Evolutionary conservation across 2,888 invertebrate species (phyloP).

Genomic region (Anaspis maculata): DNA sequence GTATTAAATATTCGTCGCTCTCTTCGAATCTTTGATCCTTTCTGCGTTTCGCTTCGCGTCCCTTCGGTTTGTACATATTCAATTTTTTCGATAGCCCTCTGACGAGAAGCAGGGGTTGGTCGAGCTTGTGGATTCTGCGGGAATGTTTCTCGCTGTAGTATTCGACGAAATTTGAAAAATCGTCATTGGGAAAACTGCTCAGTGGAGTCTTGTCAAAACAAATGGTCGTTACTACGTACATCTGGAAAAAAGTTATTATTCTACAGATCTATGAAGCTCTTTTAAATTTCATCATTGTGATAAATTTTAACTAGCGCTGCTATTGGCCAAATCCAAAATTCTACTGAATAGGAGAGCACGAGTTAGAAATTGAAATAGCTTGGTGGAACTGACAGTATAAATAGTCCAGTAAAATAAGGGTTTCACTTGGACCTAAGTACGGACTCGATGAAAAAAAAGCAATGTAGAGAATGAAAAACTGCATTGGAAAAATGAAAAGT

Average conservation of each 20-base stretch:
- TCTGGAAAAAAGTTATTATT: constrained; percentile 26
- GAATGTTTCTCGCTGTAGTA: constrained; percentile 74
- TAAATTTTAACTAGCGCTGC: no score
- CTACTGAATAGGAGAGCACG: no score
- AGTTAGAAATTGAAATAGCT: no score
- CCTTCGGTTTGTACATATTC: constrained; percentile 53
- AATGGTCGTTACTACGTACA: constrained; percentile 64
- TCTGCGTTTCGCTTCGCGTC: constrained; percentile 34
- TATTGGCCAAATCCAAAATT: no score
- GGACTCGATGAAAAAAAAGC: no score
- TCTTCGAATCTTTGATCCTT: constrained; percentile 46
- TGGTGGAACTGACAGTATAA: no score
- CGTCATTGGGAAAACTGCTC: constrained; percentile 57
- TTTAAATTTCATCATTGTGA: no score
- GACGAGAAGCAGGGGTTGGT: constrained; percentile 77
- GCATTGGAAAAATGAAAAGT: no score
- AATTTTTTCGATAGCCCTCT: constrained; percentile 54
- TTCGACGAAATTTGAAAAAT: constrained; percentile 55
- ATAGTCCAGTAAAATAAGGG: no score
- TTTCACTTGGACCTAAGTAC: no score
- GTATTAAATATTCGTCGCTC: constrained; percentile 64
- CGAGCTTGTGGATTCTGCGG: constrained; percentile 50
- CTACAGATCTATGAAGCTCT: no score
- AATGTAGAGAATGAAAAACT: no score
- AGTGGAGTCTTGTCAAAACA: constrained; percentile 56